These are phyloP conservation scores for Cinclus mexicanus DNA, from an alignment of 2,113 vertebrate genomes.

Conservation along the genomic window DNA sequence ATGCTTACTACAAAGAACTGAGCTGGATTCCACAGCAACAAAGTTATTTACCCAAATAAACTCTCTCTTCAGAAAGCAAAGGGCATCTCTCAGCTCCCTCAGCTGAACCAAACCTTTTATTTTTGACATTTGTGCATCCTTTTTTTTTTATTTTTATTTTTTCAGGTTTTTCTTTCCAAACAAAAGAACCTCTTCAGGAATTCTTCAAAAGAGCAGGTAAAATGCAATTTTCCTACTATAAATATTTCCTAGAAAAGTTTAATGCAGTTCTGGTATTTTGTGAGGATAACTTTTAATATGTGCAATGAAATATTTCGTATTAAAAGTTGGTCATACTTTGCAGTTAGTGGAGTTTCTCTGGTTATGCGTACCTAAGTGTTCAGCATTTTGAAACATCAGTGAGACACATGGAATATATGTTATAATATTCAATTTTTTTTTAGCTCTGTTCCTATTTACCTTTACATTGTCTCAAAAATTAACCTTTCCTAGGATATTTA, in stretches of 20 bases:
- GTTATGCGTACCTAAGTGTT: neutral
- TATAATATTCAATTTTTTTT: neutral
- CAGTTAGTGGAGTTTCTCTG: neutral
- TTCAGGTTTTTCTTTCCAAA: neutral
- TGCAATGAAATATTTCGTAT: neutral
- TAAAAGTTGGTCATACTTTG: neutral
- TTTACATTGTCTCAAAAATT: neutral
- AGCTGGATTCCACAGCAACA: neutral
- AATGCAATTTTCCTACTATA: neutral
- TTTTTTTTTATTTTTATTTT: neutral
- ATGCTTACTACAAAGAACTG: slow-evolving; percentile 47
- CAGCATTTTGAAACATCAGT: neutral
- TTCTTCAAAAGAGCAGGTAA: slow-evolving; percentile 61
- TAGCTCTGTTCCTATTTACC: neutral
- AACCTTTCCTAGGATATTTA: neutral
- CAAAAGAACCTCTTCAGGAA: neutral
- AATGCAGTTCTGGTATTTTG: neutral
- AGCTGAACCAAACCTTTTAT: neutral
- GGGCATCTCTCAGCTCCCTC: neutral
- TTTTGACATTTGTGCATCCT: neutral
- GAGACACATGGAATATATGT: neutral
- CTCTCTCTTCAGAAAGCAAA: neutral
- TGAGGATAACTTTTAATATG: neutral
- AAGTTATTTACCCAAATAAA: neutral
- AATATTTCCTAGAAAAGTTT: neutral